Evolutionary conservation across 2,113 vertebrate species (phyloP).

Genomic region (Cochlearius cochlearius): DNA sequence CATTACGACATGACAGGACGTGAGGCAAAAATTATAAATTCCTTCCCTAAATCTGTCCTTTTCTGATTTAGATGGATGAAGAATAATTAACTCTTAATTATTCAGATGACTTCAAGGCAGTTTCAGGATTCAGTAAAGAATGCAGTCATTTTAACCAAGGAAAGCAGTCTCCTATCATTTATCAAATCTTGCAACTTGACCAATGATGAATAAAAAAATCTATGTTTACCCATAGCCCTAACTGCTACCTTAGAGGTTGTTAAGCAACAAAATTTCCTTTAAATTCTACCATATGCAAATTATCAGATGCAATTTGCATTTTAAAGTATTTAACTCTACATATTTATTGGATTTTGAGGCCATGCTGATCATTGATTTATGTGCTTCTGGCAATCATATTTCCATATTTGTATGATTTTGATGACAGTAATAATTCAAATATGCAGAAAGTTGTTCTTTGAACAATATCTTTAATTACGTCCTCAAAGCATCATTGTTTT

Average conservation of each 20-base stretch:
- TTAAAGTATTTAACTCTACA: constrained; percentile 99
- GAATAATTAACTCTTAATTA: constrained; percentile 99
- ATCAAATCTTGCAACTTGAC: constrained; percentile 93
- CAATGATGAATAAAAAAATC: constrained; percentile 87
- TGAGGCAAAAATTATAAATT: constrained; percentile 98
- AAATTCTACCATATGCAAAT: constrained; percentile 99
- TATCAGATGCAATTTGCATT: constrained; percentile 96
- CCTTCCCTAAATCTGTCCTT: constrained; percentile 99
- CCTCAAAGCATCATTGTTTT: constrained; percentile 98
- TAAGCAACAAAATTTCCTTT: constrained; percentile 96
- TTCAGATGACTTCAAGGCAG: constrained; percentile 99
- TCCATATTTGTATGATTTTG: constrained; percentile 99
- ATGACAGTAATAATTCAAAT: constrained; percentile 99
- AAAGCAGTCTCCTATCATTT: constrained; percentile 93
- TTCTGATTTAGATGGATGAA: constrained; percentile 99
- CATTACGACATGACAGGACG: constrained; percentile 95
- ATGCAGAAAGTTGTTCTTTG: constrained; percentile 99
- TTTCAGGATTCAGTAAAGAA: constrained; percentile 94
- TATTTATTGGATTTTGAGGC: constrained; percentile 99
- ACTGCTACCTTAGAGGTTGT: constrained; percentile 95
- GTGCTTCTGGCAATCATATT: constrained; percentile 99
- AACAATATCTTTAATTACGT: constrained; percentile 99
- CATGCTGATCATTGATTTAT: constrained; percentile 99
- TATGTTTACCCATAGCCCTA: constrained; percentile 85
- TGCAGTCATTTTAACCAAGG: constrained; percentile 88